Percentiles rank a stretch among this genome's conserved stretches.
Conservation (phyloP, 1,140 invertebrate genomes). For the Drosophila ohnishii region DNA sequence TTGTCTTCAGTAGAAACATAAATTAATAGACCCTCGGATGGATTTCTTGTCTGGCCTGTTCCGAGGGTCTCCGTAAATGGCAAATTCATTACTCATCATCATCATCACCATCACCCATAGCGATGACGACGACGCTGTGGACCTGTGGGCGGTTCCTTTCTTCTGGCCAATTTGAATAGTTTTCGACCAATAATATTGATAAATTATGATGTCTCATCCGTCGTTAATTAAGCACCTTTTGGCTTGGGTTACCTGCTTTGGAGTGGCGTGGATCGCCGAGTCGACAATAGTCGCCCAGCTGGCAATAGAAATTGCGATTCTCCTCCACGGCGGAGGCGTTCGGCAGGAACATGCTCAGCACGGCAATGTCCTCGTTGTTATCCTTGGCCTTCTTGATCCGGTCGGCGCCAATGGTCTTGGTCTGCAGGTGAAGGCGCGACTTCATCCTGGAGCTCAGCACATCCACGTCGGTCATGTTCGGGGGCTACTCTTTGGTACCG, state of each 20-base stretch:
- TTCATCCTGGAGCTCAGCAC: slow-evolving; percentile 90
- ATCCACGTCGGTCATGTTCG: slow-evolving; percentile 87
- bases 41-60: slow-evolving; percentile 36
- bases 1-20: slow-evolving; percentile 19
- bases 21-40: slow-evolving; percentile 18
- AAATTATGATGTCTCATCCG: slow-evolving; percentile 74
- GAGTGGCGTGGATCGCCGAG: slow-evolving; percentile 90
- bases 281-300: slow-evolving; percentile 88
- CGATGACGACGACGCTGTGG: slow-evolving; percentile 37
- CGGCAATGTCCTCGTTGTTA: slow-evolving; percentile 92
- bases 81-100: slow-evolving; percentile 39
- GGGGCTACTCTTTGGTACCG: slow-evolving; percentile 4
- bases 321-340: slow-evolving; percentile 87
- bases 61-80: slow-evolving; percentile 32
- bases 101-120: slow-evolving; percentile 19
- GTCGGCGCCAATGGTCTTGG: slow-evolving; percentile 90
- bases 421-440: slow-evolving; percentile 88
- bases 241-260: slow-evolving; percentile 87
- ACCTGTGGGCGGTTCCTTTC: slow-evolving; percentile 60
- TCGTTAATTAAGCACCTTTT: slow-evolving; percentile 48
- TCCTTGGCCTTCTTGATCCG: slow-evolving; percentile 89
- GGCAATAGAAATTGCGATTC: slow-evolving; percentile 90
- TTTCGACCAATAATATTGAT: slow-evolving; percentile 71
- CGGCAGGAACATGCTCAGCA: slow-evolving; percentile 91
- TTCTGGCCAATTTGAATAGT: slow-evolving; percentile 51